Conservation (phyloP, 2,113 vertebrate species). For the Oreochromis spilurus region DNA sequence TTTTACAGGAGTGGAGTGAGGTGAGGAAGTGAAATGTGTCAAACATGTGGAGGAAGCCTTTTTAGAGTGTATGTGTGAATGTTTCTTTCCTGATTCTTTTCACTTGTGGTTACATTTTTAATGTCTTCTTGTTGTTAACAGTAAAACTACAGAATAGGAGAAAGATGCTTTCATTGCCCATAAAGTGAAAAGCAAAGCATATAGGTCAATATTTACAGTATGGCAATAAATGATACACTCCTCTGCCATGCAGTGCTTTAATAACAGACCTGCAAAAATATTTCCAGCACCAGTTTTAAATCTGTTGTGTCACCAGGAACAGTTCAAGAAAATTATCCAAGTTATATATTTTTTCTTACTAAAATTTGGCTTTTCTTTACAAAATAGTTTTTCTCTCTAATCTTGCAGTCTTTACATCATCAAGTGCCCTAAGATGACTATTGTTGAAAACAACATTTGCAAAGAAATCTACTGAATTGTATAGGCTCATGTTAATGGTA, state of each 20-base stretch:
- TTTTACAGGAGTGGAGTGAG: conserved; percentile 28
- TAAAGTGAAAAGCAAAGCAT: neutral
- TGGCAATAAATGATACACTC: conserved; percentile 5
- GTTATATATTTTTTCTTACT: neutral
- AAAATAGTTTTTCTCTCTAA: neutral
- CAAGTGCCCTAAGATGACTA: neutral
- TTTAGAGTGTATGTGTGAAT: neutral
- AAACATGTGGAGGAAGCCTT: conserved; percentile 2
- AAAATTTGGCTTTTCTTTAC: neutral
- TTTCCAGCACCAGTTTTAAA: neutral
- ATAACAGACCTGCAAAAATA: neutral
- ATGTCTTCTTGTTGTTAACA: neutral
- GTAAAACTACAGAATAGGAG: neutral
- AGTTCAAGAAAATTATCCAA: neutral
- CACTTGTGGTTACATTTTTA: neutral
- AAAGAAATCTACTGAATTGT: neutral
- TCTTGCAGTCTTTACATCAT: neutral
- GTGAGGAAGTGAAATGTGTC: conserved; percentile 21
- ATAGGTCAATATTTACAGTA: conserved; percentile 53
- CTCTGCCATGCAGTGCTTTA: neutral
- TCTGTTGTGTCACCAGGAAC: neutral
- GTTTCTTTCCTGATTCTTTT: neutral
- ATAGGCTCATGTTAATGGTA: neutral
- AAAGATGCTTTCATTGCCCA: neutral
- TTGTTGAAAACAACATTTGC: neutral